A percentile compares a stretch with the other conserved stretches of the same genome.
Evolutionary conservation across 2,797 vertebrate species (phyloP).

Genomic region (Chelmon rostratus): DNA sequence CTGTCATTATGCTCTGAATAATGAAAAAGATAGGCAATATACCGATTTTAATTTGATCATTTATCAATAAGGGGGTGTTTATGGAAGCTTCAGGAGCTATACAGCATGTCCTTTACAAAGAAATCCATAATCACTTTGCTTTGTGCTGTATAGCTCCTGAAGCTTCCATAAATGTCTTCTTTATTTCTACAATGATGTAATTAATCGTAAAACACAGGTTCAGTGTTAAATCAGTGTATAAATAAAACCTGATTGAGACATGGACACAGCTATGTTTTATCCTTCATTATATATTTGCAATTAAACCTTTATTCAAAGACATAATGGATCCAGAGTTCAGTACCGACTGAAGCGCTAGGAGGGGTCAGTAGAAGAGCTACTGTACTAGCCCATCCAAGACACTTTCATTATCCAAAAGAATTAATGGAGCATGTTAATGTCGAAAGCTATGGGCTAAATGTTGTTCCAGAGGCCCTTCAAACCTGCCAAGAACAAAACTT

Average conservation of each 20-base stretch:
- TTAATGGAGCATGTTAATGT: slow-evolving; percentile 47
- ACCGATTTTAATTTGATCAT: slow-evolving; percentile 55
- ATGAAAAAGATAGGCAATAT: slow-evolving; percentile 47
- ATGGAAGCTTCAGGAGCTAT: slow-evolving; percentile 10
- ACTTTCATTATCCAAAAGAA: slow-evolving; percentile 30
- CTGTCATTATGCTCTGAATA: slow-evolving; percentile 34
- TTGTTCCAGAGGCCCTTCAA: slow-evolving; percentile 23
- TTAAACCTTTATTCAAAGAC: slow-evolving; percentile 14
- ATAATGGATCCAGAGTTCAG: background rate
- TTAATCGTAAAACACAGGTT: background rate
- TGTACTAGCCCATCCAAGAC: slow-evolving; percentile 16
- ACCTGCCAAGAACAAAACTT: slow-evolving; percentile 13
- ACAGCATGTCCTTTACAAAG: background rate
- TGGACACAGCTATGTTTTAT: background rate
- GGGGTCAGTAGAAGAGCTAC: slow-evolving; percentile 13
- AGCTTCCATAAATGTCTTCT: background rate
- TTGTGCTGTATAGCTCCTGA: too few species aligned
- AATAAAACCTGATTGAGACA: background rate
- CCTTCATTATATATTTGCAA: background rate
- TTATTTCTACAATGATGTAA: slow-evolving; percentile 8
- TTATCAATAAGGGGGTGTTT: slow-evolving; percentile 46
- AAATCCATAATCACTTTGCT: too few species aligned
- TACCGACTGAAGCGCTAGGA: slow-evolving; percentile 2
- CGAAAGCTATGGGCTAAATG: slow-evolving; percentile 12
- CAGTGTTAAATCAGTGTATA: background rate